These are phyloP conservation scores for Laticauda laticaudata DNA, from an alignment of 2,113 vertebrate species.

Conservation along the genomic window DNA sequence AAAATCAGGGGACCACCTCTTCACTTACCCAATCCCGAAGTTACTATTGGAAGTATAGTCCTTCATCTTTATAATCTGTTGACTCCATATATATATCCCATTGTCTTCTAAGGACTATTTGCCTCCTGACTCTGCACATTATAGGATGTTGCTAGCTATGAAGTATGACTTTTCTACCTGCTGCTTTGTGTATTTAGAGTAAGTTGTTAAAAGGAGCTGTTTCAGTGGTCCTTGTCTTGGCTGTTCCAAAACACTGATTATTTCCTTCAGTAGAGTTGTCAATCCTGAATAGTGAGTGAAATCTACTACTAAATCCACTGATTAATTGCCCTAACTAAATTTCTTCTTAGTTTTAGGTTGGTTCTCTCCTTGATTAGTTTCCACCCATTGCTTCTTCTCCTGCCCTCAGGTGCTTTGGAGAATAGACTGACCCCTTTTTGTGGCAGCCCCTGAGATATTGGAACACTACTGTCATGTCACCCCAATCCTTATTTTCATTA, in stretches of 20 bases:
- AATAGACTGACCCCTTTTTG: neutral
- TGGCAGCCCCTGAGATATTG: neutral
- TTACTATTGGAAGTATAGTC: neutral
- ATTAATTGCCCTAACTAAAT: neutral
- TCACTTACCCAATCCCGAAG: neutral
- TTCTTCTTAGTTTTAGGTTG: neutral
- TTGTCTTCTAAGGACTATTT: neutral
- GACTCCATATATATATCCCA: neutral
- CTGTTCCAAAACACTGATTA: neutral
- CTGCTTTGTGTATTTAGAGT: neutral
- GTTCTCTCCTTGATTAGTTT: neutral
- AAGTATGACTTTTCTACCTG: neutral
- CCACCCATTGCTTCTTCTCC: neutral
- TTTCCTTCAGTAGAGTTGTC: neutral
- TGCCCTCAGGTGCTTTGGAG: neutral
- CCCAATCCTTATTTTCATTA: neutral
- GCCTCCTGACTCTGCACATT: neutral
- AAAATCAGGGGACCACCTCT: neutral
- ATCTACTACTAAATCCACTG: neutral
- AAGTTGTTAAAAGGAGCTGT: neutral
- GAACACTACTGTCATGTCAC: neutral
- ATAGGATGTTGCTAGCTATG: neutral
- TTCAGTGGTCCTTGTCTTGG: neutral
- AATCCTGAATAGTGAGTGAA: neutral
- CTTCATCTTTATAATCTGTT: neutral